Evolutionary conservation across 2,113 vertebrate species (phyloP).

Genomic region (Thomomys bottae): DNA sequence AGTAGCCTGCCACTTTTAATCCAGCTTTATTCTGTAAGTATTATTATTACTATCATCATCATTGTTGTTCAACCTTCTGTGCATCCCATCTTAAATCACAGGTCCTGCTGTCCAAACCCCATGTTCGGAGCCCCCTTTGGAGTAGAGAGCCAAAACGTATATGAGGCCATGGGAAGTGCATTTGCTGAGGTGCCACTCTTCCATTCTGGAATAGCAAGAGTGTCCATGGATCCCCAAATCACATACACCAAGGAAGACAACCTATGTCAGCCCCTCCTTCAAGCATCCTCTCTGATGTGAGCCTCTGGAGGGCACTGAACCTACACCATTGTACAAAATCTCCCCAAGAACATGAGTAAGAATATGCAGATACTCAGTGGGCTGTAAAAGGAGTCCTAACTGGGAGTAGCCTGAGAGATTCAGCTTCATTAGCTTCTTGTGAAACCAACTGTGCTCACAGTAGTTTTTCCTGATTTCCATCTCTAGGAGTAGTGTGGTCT

Average conservation of each 20-base stretch:
- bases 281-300: neutral
- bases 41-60: neutral
- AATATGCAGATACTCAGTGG: too few species aligned
- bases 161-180: neutral
- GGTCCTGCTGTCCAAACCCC: neutral
- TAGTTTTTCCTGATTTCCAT: neutral
- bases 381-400: neutral
- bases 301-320: neutral
- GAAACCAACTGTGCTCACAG: neutral
- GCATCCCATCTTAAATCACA: neutral
- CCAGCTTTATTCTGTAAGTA: neutral
- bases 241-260: neutral
- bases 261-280: too few species aligned
- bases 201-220: neutral
- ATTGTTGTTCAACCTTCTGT: neutral
- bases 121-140: neutral
- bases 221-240: neutral
- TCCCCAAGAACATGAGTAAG: neutral
- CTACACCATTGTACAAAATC: rapidly evolving
- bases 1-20: neutral
- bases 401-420: neutral
- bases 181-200: neutral
- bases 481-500: neutral
- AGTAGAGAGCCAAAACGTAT: neutral
- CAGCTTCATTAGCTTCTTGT: neutral